A percentile compares a stretch with the other conserved stretches of the same genome.
These are phyloP conservation scores for Myrmecophaga tridactyla DNA, from an alignment of 2,113 vertebrate species.

Conservation along the genomic window DNA sequence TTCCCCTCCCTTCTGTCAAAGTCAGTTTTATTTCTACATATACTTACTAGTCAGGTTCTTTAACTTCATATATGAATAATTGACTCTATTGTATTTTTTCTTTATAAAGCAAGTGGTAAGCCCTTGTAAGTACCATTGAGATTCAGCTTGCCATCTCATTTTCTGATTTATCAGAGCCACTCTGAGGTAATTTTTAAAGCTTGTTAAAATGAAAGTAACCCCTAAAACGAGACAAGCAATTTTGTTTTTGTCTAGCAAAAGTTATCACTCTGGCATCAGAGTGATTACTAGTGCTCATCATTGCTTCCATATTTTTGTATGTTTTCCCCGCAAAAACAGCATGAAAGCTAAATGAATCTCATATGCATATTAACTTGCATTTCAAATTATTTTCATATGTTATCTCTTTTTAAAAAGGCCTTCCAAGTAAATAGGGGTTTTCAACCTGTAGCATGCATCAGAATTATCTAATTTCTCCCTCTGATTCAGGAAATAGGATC, in stretches of 20 bases:
- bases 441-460: background rate
- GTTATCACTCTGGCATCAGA: background rate
- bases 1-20: background rate
- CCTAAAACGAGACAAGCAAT: background rate
- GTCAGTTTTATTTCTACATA: constrained; percentile 38
- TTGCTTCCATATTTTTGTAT: background rate
- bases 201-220: constrained; percentile 69
- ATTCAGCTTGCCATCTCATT: constrained; percentile 33
- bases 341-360: background rate
- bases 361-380: background rate
- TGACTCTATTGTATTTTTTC: constrained; percentile 51
- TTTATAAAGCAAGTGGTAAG: constrained; percentile 57
- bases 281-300: background rate
- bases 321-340: background rate
- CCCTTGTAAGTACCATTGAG: constrained; percentile 54
- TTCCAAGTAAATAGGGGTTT: background rate
- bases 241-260: constrained; percentile 1
- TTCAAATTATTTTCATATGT: background rate
- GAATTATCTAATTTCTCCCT: background rate
- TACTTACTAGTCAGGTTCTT: constrained; percentile 25
- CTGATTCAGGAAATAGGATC: background rate
- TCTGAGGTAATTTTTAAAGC: constrained; percentile 61
- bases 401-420: background rate
- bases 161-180: constrained; percentile 53
- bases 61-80: constrained; percentile 46